phyloP scores from a whole-genome alignment of 2,113 vertebrate genomes.

The Sakesphorus luctuosus region DNA sequence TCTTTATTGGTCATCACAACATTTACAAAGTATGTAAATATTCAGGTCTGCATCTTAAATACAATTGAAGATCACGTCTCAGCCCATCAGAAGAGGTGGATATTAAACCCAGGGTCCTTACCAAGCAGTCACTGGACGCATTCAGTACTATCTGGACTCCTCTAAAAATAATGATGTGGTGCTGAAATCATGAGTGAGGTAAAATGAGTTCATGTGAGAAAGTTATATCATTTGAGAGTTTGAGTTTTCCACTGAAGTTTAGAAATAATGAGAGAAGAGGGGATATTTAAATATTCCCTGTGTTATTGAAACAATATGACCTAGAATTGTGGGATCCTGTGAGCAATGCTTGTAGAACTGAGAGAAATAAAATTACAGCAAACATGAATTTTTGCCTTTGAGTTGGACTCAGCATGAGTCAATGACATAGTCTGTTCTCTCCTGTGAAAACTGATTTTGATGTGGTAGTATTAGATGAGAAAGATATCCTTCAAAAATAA shows the following conservation, averaged over 20 bases:
- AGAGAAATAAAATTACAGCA: neutral
- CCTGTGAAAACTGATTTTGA: neutral
- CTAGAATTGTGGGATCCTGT: neutral
- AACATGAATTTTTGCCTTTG: neutral
- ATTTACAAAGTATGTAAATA: neutral
- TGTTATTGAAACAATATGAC: neutral
- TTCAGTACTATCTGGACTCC: neutral
- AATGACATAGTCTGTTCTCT: neutral
- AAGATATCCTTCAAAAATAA: neutral
- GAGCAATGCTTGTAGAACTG: neutral
- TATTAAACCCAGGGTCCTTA: neutral
- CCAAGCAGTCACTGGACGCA: neutral
- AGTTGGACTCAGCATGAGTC: neutral
- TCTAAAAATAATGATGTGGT: neutral
- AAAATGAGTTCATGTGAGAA: neutral
- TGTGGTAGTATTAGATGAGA: neutral
- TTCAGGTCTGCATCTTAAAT: neutral
- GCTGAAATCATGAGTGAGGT: neutral
- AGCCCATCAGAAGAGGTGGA: neutral
- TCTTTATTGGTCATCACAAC: neutral
- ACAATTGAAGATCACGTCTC: neutral
- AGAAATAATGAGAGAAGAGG: neutral
- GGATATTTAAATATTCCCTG: neutral
- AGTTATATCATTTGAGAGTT: neutral
- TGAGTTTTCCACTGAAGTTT: neutral